Evolutionary conservation across 2,888 invertebrate species (phyloP), one percentile per base, ranked within the genome.

Genomic region (Exocentrus adspersus): DNA sequence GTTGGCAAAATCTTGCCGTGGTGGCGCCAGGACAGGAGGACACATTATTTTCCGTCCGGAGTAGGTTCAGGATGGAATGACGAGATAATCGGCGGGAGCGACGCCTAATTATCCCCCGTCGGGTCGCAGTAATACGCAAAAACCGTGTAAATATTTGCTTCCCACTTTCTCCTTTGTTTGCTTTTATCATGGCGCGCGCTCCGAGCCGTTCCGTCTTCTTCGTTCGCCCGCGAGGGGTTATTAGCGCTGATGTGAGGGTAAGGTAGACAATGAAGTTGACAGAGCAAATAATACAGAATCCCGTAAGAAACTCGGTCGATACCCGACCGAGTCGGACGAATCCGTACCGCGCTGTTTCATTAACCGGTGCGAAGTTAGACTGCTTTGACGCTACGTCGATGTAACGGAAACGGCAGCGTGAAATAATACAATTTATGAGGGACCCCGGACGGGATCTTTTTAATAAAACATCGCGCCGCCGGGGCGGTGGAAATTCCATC

Each of bases 121-220:
- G 43, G 32, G 37, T 21, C 17, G 52, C 53, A n/a, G 65, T 60
- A 66, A 68, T 72, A 72, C 70, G 68, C 63, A 70, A 68, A 68
- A 70, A 70, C 70, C 58, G 62, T 65, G 64, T 68, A 72, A 72
- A 61, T 61, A 61, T 61, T 61, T 61, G 54, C 61, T 59, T 63
- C 43, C 12, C 52, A 52, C 53, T 71, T 75, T 74, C 72, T 72
- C 67, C 70, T 68, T 69, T 75, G 73, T 75, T 73, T 75, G 71
- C 72, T 61, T 72, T 67, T 63, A 67, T 69, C 71, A n/a, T n/a
- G n/a, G n/a, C 68, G 67, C 68, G 64, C 16, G 60, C 28, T 12
- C 68, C 67, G 71, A 67, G 58, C 68, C 67, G 64, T 67, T 72
- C 2, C 37, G 37, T 12, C 14, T 37, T 37, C 37, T 37, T 12